A percentile compares a stretch with the other conserved stretches of the same genome.
phyloP scores from a whole-genome alignment of 1,140 invertebrate species.

The Drosophila nigromelanica region DNA sequence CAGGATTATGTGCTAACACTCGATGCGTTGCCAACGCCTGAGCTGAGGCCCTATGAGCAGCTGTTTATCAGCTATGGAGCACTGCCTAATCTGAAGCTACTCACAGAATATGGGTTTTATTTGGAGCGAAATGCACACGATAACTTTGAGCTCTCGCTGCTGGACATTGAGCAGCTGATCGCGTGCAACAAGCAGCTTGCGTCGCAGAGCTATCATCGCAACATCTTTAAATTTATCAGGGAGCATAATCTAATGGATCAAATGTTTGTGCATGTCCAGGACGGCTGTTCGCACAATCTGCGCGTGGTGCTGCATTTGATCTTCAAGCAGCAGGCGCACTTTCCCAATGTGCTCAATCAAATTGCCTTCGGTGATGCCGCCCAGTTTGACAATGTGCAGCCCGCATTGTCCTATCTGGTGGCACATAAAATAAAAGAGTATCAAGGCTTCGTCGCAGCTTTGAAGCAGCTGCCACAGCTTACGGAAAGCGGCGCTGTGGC shows the following conservation, averaged over 20 bases:
- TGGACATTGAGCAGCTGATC: constrained; percentile 84
- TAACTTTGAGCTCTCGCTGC: constrained; percentile 85
- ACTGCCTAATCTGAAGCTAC: constrained; percentile 88
- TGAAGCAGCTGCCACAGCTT: constrained; percentile 49
- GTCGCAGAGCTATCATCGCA: constrained; percentile 61
- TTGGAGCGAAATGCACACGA: constrained; percentile 87
- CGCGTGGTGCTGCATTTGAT: constrained; percentile 83
- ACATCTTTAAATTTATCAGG: constrained; percentile 85
- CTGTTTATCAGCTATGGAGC: constrained; percentile 91
- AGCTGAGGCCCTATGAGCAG: constrained; percentile 86
- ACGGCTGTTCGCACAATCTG: constrained; percentile 84
- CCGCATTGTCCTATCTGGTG: constrained; percentile 57
- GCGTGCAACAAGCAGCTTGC: constrained; percentile 67
- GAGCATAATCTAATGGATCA: constrained; percentile 84
- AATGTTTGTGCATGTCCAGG: constrained; percentile 80
- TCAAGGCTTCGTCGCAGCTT: constrained; percentile 41
- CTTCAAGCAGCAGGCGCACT: constrained; percentile 70
- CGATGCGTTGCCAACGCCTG: constrained; percentile 85
- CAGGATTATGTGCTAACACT: constrained; percentile 76
- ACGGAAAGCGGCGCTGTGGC: constrained; percentile 57
- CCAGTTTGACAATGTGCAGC: constrained; percentile 62
- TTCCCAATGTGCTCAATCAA: constrained; percentile 77
- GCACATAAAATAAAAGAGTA: constrained; percentile 69
- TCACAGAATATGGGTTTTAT: constrained; percentile 91
- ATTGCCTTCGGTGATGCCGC: constrained; percentile 74